Base-by-base conservation (phyloP, 2,113 vertebrate species). In the Tapirus terrestris region DNA sequence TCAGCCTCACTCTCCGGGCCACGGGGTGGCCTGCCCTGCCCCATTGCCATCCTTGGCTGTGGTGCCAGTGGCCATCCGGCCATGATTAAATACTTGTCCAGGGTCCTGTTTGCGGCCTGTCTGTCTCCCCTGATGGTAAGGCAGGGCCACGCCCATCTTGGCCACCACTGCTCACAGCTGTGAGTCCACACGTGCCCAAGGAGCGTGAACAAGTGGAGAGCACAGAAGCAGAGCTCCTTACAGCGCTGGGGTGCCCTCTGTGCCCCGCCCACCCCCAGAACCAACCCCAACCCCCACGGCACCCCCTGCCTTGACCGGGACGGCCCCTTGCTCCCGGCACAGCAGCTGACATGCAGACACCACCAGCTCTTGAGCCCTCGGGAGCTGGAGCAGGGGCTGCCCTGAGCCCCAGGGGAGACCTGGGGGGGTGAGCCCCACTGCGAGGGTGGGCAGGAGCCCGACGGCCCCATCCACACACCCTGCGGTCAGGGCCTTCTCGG, bases 111-210 rank as follows among this genome's bases (percentile, higher is more conserved):
- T 5, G 56, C 70, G 2, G n/a, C 16, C 20, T 1, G 11, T 39
- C 77, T 12, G 39, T 36, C 56, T 82, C 45, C 65, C 58, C 83
- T 2, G 8, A 3, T 1, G 14, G 31, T 1, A 7, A 51, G 10
- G 63, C 10, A 5, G 58, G 18, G 10, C 43, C 39, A 9, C 2
- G 27, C 6, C 8, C 11, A 0, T 1, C 45, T 65, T 0, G 0
- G 39, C 33, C 53, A 27, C 4, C 27, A 8, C 3, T 3, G 5
- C 36, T 8, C 14, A 0, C 5, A 14, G 51, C 61, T 7, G 48
- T 1, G 53, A 25, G 45, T 13, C 2, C 17, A 43, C 48, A 12
- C 33, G 17, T 16, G 33, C 31, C 48, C 73, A 16, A 4, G 29
- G 67, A 33, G 45, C 5, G 1, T 6, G 39, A 18, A 67, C 29